Conservation (phyloP, 2,797 vertebrate genomes). For the Acrocephalus scirpaceus region DNA sequence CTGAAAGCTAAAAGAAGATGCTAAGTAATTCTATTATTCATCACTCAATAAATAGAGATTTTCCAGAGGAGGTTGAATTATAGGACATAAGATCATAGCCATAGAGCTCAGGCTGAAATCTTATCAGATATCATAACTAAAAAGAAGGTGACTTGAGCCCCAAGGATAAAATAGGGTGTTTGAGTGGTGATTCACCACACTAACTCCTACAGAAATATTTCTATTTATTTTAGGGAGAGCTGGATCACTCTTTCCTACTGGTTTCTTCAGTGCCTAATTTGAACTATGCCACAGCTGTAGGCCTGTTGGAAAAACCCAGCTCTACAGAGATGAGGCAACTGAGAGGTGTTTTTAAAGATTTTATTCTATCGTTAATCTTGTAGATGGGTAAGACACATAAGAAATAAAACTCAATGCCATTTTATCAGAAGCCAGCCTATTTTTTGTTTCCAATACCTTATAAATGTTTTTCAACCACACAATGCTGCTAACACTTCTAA, state of each 20-base stretch:
- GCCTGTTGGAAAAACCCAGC: not conserved
- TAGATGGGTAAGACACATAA: not conserved
- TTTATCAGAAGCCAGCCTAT: not conserved
- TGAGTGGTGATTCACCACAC: not conserved
- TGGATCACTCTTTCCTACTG: not conserved
- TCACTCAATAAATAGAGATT: not conserved
- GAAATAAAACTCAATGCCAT: not conserved
- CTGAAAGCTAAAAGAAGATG: not conserved
- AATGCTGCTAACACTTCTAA: not conserved
- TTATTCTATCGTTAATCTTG: not conserved
- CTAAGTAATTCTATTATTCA: slow-evolving; percentile 40
- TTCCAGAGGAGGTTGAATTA: slow-evolving; percentile 48
- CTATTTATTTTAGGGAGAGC: not conserved
- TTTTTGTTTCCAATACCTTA: not conserved
- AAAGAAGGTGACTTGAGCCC: not conserved
- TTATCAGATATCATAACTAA: slow-evolving; percentile 43
- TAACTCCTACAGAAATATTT: not conserved
- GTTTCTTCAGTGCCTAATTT: not conserved
- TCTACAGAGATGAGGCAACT: not conserved
- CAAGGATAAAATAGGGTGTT: slow-evolving; percentile 22
- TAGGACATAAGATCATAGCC: slow-evolving; percentile 3
- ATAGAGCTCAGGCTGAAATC: slow-evolving; percentile 2
- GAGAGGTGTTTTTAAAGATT: not conserved
- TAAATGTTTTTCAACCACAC: not conserved
- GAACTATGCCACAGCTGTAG: not conserved